Evolutionary conservation across 2,888 invertebrate genomes (phyloP), one percentile per base, ranked within the genome.

Genomic region (Polyommatus icarus): DNA sequence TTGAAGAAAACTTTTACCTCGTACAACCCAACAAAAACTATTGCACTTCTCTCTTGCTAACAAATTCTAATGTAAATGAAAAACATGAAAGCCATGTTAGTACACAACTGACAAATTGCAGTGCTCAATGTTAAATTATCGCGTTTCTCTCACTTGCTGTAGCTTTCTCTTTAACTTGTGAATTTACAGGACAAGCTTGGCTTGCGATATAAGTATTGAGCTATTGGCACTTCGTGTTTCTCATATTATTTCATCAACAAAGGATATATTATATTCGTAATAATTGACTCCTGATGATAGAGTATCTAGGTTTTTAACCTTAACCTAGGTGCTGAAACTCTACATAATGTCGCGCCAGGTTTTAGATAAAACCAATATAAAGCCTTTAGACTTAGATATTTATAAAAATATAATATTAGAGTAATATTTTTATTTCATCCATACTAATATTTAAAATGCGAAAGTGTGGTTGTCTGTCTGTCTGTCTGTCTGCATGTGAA

Each of bases 61-160:
- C 36, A 72, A 72, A 72, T 72, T 72, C 40, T 72, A 40, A 40
- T 72, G 40, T 72, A 72, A 72, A 72, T 72, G n/a, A 72, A 72
- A 72, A 67, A 29, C 67, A 67, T 32, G 72, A 72, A 24, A 72
- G 40, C 72, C 40, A 40, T 10, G 71, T n/a, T 71, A 71, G 40
- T n/a, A 18, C 8, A 71, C 36, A 5, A 15, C 2, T 72, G 72
- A 72, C 40, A 72, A 72, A 72, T 72, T 72, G 40, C 40, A 40
- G 40, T 72, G 40, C 72, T 72, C 20, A 72, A 40, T 72, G 40
- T 40, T 40, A 72, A 72, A 72, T 71, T 71, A 71, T 40, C 24
- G 24, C 40, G 72, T 36, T 24, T 24, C 40, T 72, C n/a, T 12
- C 40, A 20, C 72, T 72, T n/a, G 40, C 67, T 67, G 29, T 67